Base-by-base conservation (phyloP, 2,797 vertebrate species). In the Microtus agrestis region DNA sequence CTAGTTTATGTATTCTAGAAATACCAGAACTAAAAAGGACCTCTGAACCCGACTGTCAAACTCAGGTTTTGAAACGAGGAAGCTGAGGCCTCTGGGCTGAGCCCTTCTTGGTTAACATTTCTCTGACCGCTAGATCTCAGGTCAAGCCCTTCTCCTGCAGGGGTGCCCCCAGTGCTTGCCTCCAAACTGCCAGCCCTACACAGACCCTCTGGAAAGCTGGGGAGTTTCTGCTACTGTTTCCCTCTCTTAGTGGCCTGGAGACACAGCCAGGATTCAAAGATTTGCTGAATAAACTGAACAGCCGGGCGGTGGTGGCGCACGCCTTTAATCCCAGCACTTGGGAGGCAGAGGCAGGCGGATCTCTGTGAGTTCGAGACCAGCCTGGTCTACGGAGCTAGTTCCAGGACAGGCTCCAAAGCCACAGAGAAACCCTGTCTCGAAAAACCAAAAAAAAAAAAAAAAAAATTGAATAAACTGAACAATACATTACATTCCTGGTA, bases 241-340 rank as follows among this genome's bases (percentile, higher is more conserved):
- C 43, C 79, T 54, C 61, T 51, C 54, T 34, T 1, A 61, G 48
- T 43, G 31, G 10, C 73, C 37, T 51, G 37, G 54, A 27, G 71
- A 85, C 71, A 79, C 31, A 73, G 23, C 48, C 61, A 71, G 54
- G 10, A 94, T 27, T 25, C 23, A 37, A 19, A 85, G 34, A 65
- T 93, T 69, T 91, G 67, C 79, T 54, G n/a, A 96, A 77, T 48
- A 74, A 87, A 56, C 51, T 65, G 61, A 84, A 61, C 76, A 73
- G 67, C n/a, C n/a, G n/a, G n/a, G n/a, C n/a, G n/a, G n/a, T n/a
- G n/a, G n/a, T n/a, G n/a, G n/a, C n/a, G n/a, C n/a, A n/a, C n/a
- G n/a, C n/a, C n/a, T n/a, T n/a, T n/a, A n/a, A n/a, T n/a, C n/a
- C n/a, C n/a, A n/a, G n/a, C n/a, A n/a, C n/a, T n/a, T n/a, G n/a